A percentile compares a stretch with the other conserved stretches of the same genome.
These are phyloP conservation scores for Larimichthys crocea DNA, from an alignment of 2,113 vertebrate genomes.

Conservation along the genomic window DNA sequence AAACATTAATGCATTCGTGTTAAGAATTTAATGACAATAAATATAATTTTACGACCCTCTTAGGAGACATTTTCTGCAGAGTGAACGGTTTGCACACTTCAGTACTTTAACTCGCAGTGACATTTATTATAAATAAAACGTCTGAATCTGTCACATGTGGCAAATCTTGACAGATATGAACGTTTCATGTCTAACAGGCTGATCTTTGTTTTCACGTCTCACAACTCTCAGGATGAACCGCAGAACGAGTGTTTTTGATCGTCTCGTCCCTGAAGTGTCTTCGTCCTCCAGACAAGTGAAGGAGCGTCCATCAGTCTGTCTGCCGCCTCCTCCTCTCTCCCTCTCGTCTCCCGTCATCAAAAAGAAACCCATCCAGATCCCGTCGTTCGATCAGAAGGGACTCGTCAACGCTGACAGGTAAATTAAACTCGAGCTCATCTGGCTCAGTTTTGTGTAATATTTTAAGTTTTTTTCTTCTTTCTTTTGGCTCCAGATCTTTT, in stretches of 20 bases:
- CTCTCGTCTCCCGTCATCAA: conserved; percentile 81
- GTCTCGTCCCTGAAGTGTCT: conserved; percentile 51
- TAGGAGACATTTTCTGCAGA: no score
- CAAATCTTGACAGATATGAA: background rate
- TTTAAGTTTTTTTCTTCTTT: background rate
- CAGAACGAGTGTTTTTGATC: conserved; percentile 76
- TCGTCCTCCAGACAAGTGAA: conserved; percentile 46
- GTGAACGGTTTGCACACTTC: background rate
- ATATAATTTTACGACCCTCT: background rate
- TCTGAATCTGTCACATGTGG: background rate
- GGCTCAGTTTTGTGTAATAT: background rate
- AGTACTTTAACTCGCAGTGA: background rate
- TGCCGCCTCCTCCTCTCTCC: conserved; percentile 65
- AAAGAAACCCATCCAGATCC: conserved; percentile 80
- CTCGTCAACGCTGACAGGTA: conserved; percentile 63
- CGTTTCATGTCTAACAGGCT: no score
- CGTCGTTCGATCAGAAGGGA: conserved; percentile 75
- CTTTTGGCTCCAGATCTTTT: conserved; percentile 52
- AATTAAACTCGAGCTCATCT: background rate
- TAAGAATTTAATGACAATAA: background rate
- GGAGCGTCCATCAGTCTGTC: conserved; percentile 41
- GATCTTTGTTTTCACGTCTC: conserved; percentile 21
- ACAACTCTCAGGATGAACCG: background rate
- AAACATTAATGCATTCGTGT: background rate
- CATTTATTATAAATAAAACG: background rate